Evolutionary conservation across 2,797 vertebrate genomes (phyloP).

Genomic region (Pseudochromis fuscus): DNA sequence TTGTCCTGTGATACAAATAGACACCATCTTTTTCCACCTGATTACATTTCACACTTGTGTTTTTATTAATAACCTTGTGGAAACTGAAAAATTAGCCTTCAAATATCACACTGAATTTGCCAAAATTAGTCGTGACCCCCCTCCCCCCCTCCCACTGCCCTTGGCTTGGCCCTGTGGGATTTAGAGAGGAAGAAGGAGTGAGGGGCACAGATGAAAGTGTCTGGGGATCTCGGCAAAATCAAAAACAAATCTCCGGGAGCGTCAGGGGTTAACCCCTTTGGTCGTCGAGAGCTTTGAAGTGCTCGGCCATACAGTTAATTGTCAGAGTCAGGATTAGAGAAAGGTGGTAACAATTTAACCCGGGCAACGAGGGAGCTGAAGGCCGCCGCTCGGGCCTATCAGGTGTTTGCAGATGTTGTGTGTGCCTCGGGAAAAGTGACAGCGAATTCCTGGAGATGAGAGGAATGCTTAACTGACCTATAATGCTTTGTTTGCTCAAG

Average conservation of each 20-base stretch:
- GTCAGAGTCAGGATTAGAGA: constrained; percentile 92
- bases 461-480: constrained; percentile 87
- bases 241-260: constrained; percentile 92
- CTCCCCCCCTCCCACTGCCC: constrained; percentile 31
- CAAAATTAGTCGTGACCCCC: constrained; percentile 43
- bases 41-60: constrained; percentile 53
- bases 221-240: constrained; percentile 88
- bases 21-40: background rate
- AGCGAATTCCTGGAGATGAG: constrained; percentile 81
- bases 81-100: constrained; percentile 62
- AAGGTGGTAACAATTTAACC: constrained; percentile 99
- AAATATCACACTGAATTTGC: constrained; percentile 76
- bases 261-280: constrained; percentile 92
- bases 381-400: constrained; percentile 88
- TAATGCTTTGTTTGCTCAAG: constrained; percentile 97
- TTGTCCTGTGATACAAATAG: constrained; percentile 19
- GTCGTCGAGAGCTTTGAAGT: constrained; percentile 93
- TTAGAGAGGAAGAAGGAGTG: constrained; percentile 53
- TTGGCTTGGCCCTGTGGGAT: constrained; percentile 48
- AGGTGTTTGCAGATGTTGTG: constrained; percentile 94
- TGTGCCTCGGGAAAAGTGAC: constrained; percentile 77
- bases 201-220: constrained; percentile 88
- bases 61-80: constrained; percentile 58
- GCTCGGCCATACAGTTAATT: constrained; percentile 93
- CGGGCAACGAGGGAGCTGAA: constrained; percentile 86